phyloP scores from a whole-genome alignment of 2,888 invertebrate genomes.

The Acrobasis consociella region DNA sequence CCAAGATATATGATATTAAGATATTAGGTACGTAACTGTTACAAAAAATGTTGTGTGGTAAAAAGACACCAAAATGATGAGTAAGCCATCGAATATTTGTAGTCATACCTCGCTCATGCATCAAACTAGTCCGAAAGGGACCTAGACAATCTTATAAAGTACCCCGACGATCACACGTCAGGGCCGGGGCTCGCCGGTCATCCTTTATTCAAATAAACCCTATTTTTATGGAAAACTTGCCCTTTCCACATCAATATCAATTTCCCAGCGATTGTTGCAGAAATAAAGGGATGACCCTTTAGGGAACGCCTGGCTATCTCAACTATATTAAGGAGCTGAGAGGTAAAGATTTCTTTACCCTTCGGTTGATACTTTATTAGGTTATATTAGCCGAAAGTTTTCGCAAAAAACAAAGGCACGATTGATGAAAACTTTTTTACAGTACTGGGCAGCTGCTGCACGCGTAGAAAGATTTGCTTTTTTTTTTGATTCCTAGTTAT shows the following conservation, averaged over 20 bases:
- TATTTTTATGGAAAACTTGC: constrained; percentile 82
- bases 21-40: no score
- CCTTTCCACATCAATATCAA: constrained; percentile 83
- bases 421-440: no score
- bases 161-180: constrained; percentile 65
- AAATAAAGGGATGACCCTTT: constrained; percentile 83
- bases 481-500: no score
- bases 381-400: background rate
- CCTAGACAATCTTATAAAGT: constrained; percentile 73
- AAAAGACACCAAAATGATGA: constrained; percentile 25
- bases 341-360: constrained; percentile 44
- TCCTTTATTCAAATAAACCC: constrained; percentile 83
- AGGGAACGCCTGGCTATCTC: constrained; percentile 70
- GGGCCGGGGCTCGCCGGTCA: constrained; percentile 65
- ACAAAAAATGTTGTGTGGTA: background rate
- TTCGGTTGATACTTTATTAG: constrained; percentile 25
- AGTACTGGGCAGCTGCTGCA: no score
- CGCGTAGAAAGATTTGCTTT: no score
- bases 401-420: background rate
- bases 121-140: constrained; percentile 50
- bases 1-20: no score
- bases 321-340: constrained; percentile 74
- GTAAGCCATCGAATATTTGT: constrained; percentile 48
- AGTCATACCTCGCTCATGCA: constrained; percentile 50
- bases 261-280: constrained; percentile 81